phyloP scores from a whole-genome alignment of 30 jellyfish, hydroid and myxozoan genomes.

The Clytia hemisphaerica region DNA sequence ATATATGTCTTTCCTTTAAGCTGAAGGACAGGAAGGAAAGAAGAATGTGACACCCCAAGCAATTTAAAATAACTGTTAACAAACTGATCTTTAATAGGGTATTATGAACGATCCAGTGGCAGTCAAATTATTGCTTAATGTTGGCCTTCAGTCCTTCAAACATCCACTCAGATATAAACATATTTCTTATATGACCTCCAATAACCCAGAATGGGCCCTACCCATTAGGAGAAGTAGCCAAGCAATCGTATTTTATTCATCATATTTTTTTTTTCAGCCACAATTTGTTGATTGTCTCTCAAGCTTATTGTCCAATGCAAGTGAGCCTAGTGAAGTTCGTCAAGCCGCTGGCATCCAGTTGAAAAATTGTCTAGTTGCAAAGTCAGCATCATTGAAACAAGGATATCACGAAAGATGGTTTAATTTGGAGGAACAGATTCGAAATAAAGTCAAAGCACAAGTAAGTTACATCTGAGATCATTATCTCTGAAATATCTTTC shows the following conservation, averaged over 20 bases:
- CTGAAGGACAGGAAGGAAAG: no score
- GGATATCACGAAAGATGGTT: slow-evolving; percentile 81
- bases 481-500: neutral
- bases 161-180: no score
- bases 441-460: slow-evolving; percentile 52
- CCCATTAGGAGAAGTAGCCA: no score
- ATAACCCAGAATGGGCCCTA: no score
- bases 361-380: slow-evolving; percentile 77
- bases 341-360: slow-evolving; percentile 93
- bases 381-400: slow-evolving; percentile 44
- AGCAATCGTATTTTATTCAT: neutral
- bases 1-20: no score
- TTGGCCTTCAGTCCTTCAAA: no score
- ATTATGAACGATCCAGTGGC: no score
- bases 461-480: slow-evolving; percentile 21
- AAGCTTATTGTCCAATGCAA: slow-evolving; percentile 54
- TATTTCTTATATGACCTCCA: no score
- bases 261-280: slow-evolving; percentile 46
- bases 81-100: no score
- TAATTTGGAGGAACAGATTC: slow-evolving; percentile 54
- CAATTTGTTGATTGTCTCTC: slow-evolving; percentile 64
- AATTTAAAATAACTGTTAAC: no score
- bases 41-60: no score
- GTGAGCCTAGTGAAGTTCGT: slow-evolving; percentile 55
- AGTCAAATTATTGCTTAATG: no score